Evolutionary conservation across 2,888 invertebrate genomes (phyloP).

Genomic region (Catocala sponsa): DNA sequence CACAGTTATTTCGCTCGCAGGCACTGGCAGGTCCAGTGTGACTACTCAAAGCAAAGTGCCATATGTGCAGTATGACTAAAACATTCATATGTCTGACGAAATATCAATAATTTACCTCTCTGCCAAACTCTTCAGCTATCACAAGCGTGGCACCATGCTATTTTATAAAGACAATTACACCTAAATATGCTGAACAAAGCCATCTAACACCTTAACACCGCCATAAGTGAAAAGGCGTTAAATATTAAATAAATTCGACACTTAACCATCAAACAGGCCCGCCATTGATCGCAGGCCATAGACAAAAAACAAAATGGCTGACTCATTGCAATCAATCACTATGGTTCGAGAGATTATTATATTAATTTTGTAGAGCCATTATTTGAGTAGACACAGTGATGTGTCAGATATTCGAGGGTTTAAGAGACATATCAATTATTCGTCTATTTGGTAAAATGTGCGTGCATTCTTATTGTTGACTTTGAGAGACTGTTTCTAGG

Average conservation of each 20-base stretch:
- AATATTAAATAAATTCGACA: constrained; percentile 51
- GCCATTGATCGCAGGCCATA: constrained; percentile 41
- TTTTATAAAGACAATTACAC: constrained; percentile 3
- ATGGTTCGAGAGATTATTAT: constrained; percentile 80
- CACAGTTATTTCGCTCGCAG: too few species aligned
- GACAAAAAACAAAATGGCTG: constrained; percentile 67
- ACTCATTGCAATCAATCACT: constrained; percentile 86
- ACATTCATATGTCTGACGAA: too few species aligned
- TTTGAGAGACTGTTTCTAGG: background rate
- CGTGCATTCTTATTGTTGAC: constrained; percentile 25
- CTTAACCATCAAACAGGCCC: constrained; percentile 49
- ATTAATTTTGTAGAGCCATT: constrained; percentile 82
- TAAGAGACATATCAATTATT: constrained; percentile 85
- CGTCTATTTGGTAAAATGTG: constrained; percentile 67
- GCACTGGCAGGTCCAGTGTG: too few species aligned
- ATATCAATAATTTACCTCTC: too few species aligned
- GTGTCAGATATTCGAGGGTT: constrained; percentile 67
- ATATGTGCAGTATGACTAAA: too few species aligned
- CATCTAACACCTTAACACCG: constrained; percentile 7
- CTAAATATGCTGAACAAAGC: constrained; percentile 15
- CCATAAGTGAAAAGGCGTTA: constrained; percentile 41
- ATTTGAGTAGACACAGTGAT: constrained; percentile 83
- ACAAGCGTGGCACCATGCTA: background rate
- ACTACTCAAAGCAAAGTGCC: too few species aligned
- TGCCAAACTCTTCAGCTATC: too few species aligned